Percentiles rank a stretch among this genome's conserved stretches.
Evolutionary conservation across 2,113 vertebrate genomes (phyloP).

Genomic region (Rhipidura dahli): DNA sequence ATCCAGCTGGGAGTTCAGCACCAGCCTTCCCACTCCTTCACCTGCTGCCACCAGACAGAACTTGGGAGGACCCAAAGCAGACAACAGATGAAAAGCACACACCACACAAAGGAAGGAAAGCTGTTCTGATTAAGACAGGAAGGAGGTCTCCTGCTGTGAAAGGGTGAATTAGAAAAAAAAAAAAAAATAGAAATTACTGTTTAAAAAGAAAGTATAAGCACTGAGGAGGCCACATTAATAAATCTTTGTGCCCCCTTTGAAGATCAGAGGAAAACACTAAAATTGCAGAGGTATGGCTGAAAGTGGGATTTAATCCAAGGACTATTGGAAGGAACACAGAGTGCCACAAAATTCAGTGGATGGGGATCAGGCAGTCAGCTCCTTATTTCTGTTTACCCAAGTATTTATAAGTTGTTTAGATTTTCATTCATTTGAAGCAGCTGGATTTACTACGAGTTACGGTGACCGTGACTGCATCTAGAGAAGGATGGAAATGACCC

Average conservation of each 20-base stretch:
- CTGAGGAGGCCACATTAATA: neutral
- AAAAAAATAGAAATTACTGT: neutral
- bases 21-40: neutral
- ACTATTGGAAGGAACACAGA: neutral
- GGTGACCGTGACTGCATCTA: neutral
- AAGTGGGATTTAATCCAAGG: neutral
- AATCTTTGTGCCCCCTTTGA: neutral
- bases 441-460: neutral
- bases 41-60: neutral
- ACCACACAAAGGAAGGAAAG: neutral
- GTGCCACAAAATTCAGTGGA: neutral
- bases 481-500: neutral
- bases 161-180: neutral
- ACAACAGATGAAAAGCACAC: neutral
- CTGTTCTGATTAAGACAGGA: neutral
- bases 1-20: neutral
- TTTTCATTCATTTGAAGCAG: neutral
- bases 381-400: neutral
- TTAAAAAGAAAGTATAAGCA: neutral
- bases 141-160: neutral
- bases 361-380: neutral
- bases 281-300: neutral
- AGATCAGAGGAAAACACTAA: neutral
- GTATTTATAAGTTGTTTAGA: neutral
- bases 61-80: neutral